Evolutionary conservation across 2,888 invertebrate species (phyloP), one percentile per base, ranked within the genome.

Genomic region (Hemicrepidius hirtus): DNA sequence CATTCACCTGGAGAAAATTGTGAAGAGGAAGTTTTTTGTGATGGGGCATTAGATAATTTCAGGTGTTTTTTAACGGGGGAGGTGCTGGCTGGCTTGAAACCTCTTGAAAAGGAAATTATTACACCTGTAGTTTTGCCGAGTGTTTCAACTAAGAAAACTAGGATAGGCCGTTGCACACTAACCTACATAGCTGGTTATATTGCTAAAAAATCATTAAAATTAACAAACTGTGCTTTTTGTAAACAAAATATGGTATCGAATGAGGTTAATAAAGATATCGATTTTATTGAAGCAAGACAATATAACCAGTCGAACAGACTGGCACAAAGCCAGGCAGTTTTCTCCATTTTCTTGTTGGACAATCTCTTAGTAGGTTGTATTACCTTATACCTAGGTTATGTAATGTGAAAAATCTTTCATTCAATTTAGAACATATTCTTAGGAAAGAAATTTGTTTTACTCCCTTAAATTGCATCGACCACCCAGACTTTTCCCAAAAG

Each of bases 1-100:
- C 76, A 77, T 71, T 73, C 76, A 12, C 71, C 72, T 21, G 67
- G 62, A 6, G 35, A 64, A 6, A 76, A 77, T 57, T 77, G 77
- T 57, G 73, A 77, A 69, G 50, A 77, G 37, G 73, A 57, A 49
- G n/a, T n/a, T n/a, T 50, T 41, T n/a, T 37, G 41, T 1, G 44
- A 28, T 21, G 62, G 62, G 9, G 44, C 46, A 4, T 18, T 62
- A 9, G 44, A 62, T 32, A 21, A 24, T 5, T 24, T 62, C 12
- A 21, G 24, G 20, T 20, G 4, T 13, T 46, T 62, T 44, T n/a
- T 62, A 13, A 21, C 9, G 7, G 24, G 44, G 18, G 46, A 62
- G 12, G 18, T n/a, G n/a, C n/a, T n/a, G n/a, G n/a, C n/a, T n/a
- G n/a, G n/a, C n/a, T n/a, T n/a, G n/a, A n/a, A n/a, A n/a, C n/a